Conservation (phyloP, 2,888 invertebrate genomes). For the Cecidostiba fungosa region DNA sequence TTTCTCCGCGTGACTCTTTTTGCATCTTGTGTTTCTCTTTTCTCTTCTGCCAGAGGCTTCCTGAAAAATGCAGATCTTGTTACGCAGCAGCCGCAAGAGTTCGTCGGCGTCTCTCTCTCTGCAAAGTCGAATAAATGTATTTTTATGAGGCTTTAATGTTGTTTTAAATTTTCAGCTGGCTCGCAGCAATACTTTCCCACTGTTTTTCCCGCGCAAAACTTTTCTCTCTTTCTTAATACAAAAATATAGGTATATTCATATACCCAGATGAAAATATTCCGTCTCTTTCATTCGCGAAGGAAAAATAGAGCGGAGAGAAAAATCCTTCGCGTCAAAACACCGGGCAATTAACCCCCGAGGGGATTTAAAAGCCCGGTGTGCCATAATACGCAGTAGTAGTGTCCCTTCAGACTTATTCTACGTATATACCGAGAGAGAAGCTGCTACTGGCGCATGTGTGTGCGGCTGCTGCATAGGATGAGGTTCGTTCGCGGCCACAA, state of each 20-base stretch:
- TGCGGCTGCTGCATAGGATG: neutral
- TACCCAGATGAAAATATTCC: slow-evolving; percentile 29
- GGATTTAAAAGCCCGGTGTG: slow-evolving; percentile 74
- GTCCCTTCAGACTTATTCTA: slow-evolving; percentile 28
- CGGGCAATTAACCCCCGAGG: slow-evolving; percentile 79
- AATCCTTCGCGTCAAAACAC: slow-evolving; percentile 75
- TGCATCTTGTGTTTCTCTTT: neutral
- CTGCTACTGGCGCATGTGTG: neutral
- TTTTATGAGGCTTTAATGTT: slow-evolving; percentile 50
- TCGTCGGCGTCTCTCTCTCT: neutral
- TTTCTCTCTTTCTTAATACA: neutral
- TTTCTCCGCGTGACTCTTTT: neutral
- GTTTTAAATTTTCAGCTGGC: slow-evolving; percentile 43
- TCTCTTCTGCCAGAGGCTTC: slow-evolving; percentile 1
- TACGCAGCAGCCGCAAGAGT: neutral
- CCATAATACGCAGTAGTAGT: slow-evolving; percentile 54
- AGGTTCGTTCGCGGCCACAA: slow-evolving; percentile 73
- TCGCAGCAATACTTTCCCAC: neutral
- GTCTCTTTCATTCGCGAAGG: neutral
- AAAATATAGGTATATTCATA: neutral
- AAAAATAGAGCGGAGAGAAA: neutral
- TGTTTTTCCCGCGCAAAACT: neutral
- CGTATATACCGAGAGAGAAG: neutral
- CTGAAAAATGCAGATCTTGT: slow-evolving; percentile 61
- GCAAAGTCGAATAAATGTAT: slow-evolving; percentile 50